phyloP scores from a whole-genome alignment of 2,797 vertebrate species.

The Fistularia commersonii region DNA sequence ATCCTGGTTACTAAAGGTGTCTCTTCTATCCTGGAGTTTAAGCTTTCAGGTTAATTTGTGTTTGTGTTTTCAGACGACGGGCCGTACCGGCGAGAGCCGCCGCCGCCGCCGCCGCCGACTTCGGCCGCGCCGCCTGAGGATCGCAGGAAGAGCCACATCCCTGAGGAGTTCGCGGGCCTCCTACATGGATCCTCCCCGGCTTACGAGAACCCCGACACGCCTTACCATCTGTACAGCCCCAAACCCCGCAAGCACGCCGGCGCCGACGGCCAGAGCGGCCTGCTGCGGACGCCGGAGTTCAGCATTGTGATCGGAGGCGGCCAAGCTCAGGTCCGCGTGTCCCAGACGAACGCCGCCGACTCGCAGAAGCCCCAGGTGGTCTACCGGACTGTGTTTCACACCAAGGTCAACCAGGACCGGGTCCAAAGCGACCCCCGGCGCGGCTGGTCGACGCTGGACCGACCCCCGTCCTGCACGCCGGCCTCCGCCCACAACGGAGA shows the following conservation, averaged over 20 bases:
- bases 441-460: constrained; percentile 47
- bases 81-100: constrained; percentile 46
- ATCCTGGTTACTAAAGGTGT: not conserved
- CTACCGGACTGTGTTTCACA: constrained; percentile 92
- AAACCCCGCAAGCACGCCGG: constrained; percentile 69
- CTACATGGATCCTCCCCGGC: constrained; percentile 94
- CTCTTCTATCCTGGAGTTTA: not conserved
- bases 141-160: constrained; percentile 82
- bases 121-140: constrained; percentile 59
- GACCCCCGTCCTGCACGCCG: constrained; percentile 24
- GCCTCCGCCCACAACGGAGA: constrained; percentile 68
- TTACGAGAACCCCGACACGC: constrained; percentile 91
- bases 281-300: constrained; percentile 66
- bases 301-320: constrained; percentile 52
- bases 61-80: constrained; percentile 56
- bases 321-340: constrained; percentile 51
- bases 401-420: constrained; percentile 79
- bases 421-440: constrained; percentile 16
- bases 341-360: constrained; percentile 61
- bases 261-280: constrained; percentile 66
- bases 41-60: not conserved
- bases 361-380: constrained; percentile 86
- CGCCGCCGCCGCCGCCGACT: constrained; percentile 37
- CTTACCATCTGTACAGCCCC: constrained; percentile 85
- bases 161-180: constrained; percentile 91